Evolutionary conservation across 2,113 vertebrate genomes (phyloP).

Genomic region (Sinocyclocheilus anshuiensis): DNA sequence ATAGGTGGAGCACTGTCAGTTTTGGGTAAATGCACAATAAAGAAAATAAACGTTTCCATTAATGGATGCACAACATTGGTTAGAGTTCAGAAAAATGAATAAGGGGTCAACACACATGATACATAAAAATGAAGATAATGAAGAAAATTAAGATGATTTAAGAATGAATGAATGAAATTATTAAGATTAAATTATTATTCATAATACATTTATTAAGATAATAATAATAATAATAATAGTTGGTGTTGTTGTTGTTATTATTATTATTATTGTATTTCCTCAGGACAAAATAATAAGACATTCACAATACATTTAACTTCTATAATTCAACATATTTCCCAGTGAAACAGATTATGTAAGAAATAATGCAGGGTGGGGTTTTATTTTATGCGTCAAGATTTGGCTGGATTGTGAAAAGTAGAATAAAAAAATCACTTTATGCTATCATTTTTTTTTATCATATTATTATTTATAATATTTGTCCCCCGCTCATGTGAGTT

Average conservation of each 20-base stretch:
- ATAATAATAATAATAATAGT: neutral
- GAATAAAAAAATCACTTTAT: too few relatives aligned
- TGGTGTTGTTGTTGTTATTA: too few relatives aligned
- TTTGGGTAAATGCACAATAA: neutral
- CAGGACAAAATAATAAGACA: neutral
- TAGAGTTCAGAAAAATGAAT: neutral
- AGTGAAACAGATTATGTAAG: neutral
- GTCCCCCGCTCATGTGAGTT: neutral
- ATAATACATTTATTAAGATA: too few relatives aligned
- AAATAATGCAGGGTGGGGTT: neutral
- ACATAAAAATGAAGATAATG: neutral
- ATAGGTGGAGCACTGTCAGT: slow-evolving; percentile 30
- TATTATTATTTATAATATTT: neutral
- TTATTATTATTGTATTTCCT: neutral
- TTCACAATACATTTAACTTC: neutral
- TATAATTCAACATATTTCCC: neutral
- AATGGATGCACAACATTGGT: neutral
- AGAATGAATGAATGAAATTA: neutral
- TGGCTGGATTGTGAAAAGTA: too few relatives aligned
- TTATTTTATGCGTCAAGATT: neutral
- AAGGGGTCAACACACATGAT: neutral
- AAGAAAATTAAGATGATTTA: neutral
- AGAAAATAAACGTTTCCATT: neutral
- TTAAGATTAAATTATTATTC: too few relatives aligned
- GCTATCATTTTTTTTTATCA: too few relatives aligned